Evolutionary conservation across 2,113 vertebrate genomes (phyloP).

Genomic region (Morphnarchus princeps): DNA sequence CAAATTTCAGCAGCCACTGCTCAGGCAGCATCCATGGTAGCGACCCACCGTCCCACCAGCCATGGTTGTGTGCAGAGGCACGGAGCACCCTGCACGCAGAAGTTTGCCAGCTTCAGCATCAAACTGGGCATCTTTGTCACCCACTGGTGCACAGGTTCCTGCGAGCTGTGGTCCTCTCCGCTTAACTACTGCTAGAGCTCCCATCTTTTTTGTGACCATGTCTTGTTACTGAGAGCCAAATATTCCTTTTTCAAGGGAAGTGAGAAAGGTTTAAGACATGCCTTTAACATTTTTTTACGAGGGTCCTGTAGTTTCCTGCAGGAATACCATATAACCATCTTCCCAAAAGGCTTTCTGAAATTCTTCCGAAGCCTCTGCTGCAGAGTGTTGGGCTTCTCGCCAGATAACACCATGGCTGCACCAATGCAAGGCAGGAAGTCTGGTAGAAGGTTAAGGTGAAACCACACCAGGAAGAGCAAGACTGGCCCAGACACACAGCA

Average conservation of each 20-base stretch:
- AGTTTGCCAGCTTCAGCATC: background rate
- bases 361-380: background rate
- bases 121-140: too few relatives aligned
- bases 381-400: background rate
- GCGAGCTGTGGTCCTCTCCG: background rate
- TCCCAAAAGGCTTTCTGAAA: background rate
- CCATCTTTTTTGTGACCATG: background rate
- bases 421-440: background rate
- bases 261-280: fast-evolving
- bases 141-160: background rate
- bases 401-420: background rate
- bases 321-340: background rate
- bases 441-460: background rate
- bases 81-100: background rate
- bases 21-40: background rate
- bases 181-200: background rate
- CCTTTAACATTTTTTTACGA: background rate
- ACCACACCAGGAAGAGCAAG: background rate
- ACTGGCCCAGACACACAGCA: background rate
- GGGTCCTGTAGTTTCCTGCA: background rate
- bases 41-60: fast-evolving
- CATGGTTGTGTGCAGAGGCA: fast-evolving
- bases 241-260: background rate
- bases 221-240: background rate
- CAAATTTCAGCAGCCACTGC: background rate